Conservation (phyloP, 2,113 vertebrate species). For the Nasalis larvatus region DNA sequence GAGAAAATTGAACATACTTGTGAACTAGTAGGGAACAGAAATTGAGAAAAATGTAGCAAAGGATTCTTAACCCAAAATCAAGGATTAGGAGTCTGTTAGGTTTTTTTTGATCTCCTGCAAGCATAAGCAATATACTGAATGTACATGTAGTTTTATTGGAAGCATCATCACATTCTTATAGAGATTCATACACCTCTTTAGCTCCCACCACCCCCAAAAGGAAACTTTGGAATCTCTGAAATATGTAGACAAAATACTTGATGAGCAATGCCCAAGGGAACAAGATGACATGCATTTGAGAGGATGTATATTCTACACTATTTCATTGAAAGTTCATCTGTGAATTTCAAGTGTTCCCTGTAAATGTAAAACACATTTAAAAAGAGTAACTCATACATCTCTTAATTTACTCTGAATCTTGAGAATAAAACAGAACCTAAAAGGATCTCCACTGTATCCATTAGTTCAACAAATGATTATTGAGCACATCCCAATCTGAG, state of each 20-base stretch:
- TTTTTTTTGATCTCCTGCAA: background rate
- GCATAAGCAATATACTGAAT: background rate
- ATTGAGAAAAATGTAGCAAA: background rate
- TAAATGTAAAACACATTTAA: background rate
- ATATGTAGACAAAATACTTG: background rate
- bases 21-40: background rate
- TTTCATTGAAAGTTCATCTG: background rate
- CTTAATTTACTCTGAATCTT: slow-evolving; percentile 8
- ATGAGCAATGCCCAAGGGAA: background rate
- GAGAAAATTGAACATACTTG: background rate
- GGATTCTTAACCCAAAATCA: background rate
- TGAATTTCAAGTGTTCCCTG: background rate
- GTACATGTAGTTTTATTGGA: background rate
- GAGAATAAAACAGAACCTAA: background rate
- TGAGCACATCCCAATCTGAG: background rate
- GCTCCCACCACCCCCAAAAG: background rate
- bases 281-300: background rate
- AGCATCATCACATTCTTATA: background rate
- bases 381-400: background rate
- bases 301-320: background rate
- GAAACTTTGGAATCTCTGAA: background rate
- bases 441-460: background rate
- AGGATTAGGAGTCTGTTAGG: background rate
- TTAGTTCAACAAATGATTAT: background rate
- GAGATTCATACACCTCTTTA: background rate